These are phyloP conservation scores for Penaeus chinensis DNA, from an alignment of 1,140 invertebrate species.

Conservation along the genomic window DNA sequence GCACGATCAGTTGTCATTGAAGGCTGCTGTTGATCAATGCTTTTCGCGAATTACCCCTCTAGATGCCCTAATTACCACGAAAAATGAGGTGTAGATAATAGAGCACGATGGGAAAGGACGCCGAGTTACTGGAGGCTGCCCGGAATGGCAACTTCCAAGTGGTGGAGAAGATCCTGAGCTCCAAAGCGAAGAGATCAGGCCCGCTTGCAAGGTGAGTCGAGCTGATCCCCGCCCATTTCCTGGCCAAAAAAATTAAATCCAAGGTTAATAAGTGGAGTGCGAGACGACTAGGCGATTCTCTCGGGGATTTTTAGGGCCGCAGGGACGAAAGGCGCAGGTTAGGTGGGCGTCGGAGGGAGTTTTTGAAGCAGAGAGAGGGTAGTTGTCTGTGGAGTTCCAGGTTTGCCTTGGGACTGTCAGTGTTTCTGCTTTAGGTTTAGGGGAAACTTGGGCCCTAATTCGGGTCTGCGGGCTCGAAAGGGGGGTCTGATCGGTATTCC, in stretches of 20 bases:
- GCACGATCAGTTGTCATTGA: conserved; percentile 53
- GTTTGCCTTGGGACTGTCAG: no score
- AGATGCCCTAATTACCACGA: conserved; percentile 68
- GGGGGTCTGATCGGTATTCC: no score
- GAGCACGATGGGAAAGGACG: conserved; percentile 90
- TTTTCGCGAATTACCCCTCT: conserved; percentile 43
- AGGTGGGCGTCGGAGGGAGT: no score
- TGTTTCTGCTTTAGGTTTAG: no score
- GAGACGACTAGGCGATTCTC: no score
- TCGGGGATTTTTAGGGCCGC: no score
- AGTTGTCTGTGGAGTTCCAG: no score
- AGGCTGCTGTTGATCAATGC: conserved; percentile 61
- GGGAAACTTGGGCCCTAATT: no score
- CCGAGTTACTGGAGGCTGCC: conserved; percentile 94
- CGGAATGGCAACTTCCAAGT: conserved; percentile 88
- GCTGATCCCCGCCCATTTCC: conserved; percentile 51
- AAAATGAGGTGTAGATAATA: conserved; percentile 72
- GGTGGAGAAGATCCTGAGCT: conserved; percentile 90
- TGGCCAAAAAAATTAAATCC: conserved; percentile 20
- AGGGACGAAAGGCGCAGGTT: no score
- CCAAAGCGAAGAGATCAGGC: conserved; percentile 90
- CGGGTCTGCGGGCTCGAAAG: no score
- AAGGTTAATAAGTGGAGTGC: background rate
- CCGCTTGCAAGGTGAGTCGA: conserved; percentile 85
- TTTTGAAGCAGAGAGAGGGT: no score